These are phyloP conservation scores for Glossosoma conforme DNA, from an alignment of 1,140 invertebrate species.

Conservation along the genomic window DNA sequence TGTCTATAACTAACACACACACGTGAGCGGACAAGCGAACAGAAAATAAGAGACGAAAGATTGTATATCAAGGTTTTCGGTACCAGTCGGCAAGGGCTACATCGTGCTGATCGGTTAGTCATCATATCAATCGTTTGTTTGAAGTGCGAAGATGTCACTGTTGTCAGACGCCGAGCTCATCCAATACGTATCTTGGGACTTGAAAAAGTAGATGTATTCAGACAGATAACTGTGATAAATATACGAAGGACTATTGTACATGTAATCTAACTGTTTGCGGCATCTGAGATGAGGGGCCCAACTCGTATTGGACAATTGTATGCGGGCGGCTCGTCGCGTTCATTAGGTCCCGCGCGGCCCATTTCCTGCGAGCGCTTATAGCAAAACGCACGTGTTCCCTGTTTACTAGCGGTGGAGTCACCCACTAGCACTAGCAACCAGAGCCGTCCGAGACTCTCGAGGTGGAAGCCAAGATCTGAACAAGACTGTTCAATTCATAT, in stretches of 20 bases:
- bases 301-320: not conserved
- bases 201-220: not conserved
- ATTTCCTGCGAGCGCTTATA: slow-evolving; percentile 2
- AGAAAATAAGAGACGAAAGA: too few relatives aligned
- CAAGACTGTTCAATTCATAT: not conserved
- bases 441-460: not conserved
- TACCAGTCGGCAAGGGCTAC: too few relatives aligned
- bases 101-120: too few relatives aligned
- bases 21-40: too few relatives aligned
- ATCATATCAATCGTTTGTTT: too few relatives aligned
- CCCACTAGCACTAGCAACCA: not conserved
- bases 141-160: too few relatives aligned
- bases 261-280: not conserved
- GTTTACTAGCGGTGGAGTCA: not conserved
- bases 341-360: not conserved
- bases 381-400: slow-evolving; percentile 3
- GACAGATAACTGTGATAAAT: not conserved
- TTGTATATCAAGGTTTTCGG: too few relatives aligned
- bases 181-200: too few relatives aligned
- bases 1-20: too few relatives aligned
- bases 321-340: not conserved
- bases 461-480: not conserved
- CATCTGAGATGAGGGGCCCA: not conserved
- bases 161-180: too few relatives aligned
- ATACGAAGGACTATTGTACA: not conserved